Evolutionary conservation across 64 coral and sea anemone genomes (phyloP).

Genomic region (Pachyseris speciosa): DNA sequence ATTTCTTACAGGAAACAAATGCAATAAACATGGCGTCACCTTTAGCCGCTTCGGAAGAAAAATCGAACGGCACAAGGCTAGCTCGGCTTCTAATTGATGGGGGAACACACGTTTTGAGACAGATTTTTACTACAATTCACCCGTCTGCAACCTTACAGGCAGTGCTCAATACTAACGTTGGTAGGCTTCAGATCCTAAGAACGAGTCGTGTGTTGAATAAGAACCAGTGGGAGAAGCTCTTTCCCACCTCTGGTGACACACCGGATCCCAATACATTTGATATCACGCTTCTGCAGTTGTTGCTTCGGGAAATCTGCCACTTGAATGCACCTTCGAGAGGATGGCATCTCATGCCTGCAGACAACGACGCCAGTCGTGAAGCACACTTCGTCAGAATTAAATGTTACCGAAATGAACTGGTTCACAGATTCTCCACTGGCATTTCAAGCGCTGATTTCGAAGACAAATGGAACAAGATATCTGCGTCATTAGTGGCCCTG

Average conservation of each 20-base stretch:
- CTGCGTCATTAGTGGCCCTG: neutral
- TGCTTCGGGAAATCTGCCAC: constrained; percentile 27
- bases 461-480: neutral
- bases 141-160: neutral
- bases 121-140: neutral
- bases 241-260: constrained; percentile 28
- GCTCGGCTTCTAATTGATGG: neutral
- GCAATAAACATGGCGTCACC: neutral
- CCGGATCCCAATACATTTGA: constrained; percentile 35
- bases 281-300: constrained; percentile 54
- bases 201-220: neutral
- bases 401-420: constrained; percentile 31
- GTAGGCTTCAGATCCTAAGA: too few relatives aligned
- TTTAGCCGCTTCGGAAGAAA: neutral
- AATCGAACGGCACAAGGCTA: constrained; percentile 5
- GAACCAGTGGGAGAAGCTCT: constrained; percentile 41
- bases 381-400: constrained; percentile 59
- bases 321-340: neutral
- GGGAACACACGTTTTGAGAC: neutral
- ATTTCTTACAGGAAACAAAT: too few relatives aligned
- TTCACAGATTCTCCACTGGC: neutral
- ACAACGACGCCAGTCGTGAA: constrained; percentile 9
- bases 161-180: neutral
- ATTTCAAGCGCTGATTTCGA: constrained; percentile 23
- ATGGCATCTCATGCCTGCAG: constrained; percentile 29